phyloP scores from a whole-genome alignment of 2,113 vertebrate species.

The Erinaceus europaeus region DNA sequence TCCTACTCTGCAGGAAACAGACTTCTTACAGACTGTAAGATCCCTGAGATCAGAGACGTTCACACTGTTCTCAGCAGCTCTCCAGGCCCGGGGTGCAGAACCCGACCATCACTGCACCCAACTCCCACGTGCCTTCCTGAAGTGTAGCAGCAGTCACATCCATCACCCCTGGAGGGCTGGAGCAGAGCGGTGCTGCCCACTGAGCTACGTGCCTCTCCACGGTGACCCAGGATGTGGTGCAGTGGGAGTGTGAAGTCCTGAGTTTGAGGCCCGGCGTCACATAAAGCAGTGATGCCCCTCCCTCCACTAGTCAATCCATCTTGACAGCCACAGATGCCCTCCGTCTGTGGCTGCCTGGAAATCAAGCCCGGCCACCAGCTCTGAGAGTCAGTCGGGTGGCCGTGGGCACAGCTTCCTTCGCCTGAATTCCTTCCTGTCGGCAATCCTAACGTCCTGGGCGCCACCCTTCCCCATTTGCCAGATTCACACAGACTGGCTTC shows the following conservation, averaged over 20 bases:
- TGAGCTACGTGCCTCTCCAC: neutral
- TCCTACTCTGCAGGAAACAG: neutral
- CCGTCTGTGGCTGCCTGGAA: neutral
- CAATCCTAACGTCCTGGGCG: neutral
- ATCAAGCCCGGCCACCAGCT: neutral
- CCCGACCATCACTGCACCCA: neutral
- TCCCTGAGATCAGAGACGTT: neutral
- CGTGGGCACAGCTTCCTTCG: neutral
- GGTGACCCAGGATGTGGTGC: no score
- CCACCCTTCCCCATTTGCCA: neutral
- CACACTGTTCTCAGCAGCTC: neutral
- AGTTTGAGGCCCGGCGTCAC: no score
- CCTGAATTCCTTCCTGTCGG: neutral
- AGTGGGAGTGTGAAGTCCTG: no score
- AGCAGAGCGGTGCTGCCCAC: neutral
- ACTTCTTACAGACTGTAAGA: neutral
- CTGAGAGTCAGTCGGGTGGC: neutral
- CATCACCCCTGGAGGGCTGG: neutral
- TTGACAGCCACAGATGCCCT: no score
- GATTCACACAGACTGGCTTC: neutral
- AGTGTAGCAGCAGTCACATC: neutral
- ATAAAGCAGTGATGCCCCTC: no score
- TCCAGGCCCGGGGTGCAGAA: neutral
- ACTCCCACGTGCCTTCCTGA: neutral
- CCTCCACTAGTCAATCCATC: no score